Base-by-base conservation (phyloP, 2,888 invertebrate species). In the Tanytarsus gracilentus region DNA sequence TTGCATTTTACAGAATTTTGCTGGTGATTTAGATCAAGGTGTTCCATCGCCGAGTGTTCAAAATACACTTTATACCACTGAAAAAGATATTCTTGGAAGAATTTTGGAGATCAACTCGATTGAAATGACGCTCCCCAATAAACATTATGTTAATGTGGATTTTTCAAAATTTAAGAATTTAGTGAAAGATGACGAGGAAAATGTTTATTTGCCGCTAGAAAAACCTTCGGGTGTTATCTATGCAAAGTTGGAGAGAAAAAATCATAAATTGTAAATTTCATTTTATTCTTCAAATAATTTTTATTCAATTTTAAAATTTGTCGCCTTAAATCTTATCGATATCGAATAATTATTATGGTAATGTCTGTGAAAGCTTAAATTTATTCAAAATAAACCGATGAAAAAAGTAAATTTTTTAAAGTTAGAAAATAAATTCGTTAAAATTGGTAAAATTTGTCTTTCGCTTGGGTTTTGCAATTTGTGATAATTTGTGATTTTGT, bases 101-200 rank as follows among this genome's bases (percentile, higher is more conserved):
- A 76, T 87, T 51, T 76, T 82, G 2, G 83, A 85, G 82, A 80
- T 87, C 49, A 75, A 76, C 4, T 80, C 81, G 69, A 83, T 88
- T 55, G 81, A 82, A 65, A 86, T 88, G 82, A 78, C 79, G 62
- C 84, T 88, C 83, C 88, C 89, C 1, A 89, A 89, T 72, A 87
- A 86, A 66, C 88, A 89, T 69, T 88, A 88, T 69, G 80, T 85
- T 66, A 81, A 80, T 65, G 80, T 88, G 44, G 87, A 89, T 69
- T 79, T 86, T 67, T 81, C 83, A 6, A 85, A 84, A 66, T 88
- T 88, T 72, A 82, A 85, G 23, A 76, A 79, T 52, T 76, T 85
- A 14, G 79, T 80, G 11, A 79, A 80, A 0, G 80, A 82, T 23
- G 76, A 76, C 61, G 83, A 85, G 51, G 83, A 85, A 66, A 58